Evolutionary conservation across 2,113 vertebrate species (phyloP).

Genomic region (Rattus rattus): DNA sequence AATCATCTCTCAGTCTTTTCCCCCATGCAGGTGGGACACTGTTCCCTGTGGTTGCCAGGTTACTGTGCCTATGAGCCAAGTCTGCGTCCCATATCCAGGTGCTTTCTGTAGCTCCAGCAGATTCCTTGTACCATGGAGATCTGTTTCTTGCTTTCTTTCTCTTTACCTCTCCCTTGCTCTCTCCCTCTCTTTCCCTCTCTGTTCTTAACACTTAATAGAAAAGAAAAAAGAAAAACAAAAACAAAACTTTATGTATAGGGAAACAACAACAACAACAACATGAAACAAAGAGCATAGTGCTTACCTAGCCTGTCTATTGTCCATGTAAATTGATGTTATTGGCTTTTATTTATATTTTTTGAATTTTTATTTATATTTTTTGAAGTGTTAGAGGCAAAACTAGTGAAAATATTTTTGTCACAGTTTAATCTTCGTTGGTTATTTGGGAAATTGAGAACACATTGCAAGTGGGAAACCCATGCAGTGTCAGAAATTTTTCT

Average conservation of each 20-base stretch:
- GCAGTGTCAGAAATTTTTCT: neutral
- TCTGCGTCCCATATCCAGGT: neutral
- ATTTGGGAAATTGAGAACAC: neutral
- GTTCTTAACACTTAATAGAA: slow-evolving; percentile 30
- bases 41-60: neutral
- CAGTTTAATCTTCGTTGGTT: neutral
- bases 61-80: neutral
- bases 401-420: slow-evolving; percentile 1
- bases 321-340: slow-evolving; percentile 30
- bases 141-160: neutral
- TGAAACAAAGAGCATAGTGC: neutral
- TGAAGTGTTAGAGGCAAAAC: slow-evolving; percentile 9
- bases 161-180: fast-evolving
- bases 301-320: neutral
- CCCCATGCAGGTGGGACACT: neutral
- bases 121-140: neutral
- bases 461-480: neutral
- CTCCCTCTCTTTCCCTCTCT: neutral
- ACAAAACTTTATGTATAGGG: neutral
- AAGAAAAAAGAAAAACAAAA: neutral
- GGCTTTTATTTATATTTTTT: slow-evolving; percentile 47
- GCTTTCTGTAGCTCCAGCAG: neutral
- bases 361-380: slow-evolving; percentile 34
- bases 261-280: neutral
- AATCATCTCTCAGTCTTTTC: neutral